Evolutionary conservation across 2,888 invertebrate species (phyloP).

Genomic region (Melieria crassipennis): DNA sequence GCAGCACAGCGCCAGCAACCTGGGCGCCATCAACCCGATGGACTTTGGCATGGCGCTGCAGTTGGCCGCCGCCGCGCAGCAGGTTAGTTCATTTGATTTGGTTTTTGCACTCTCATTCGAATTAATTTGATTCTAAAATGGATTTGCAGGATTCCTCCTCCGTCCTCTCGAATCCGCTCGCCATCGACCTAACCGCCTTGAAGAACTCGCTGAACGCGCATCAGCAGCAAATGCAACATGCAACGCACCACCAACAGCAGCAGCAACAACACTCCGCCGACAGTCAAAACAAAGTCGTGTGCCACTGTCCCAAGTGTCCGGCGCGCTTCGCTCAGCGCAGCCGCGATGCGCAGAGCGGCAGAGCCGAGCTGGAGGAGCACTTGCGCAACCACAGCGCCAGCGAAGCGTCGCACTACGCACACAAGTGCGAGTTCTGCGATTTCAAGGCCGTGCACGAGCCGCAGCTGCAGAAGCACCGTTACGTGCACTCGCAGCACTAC

Average conservation of each 20-base stretch:
- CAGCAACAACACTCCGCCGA: slow-evolving; percentile 66
- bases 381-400: slow-evolving; percentile 64
- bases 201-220: slow-evolving; percentile 41
- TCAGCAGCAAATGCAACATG: slow-evolving; percentile 12
- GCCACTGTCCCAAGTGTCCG: slow-evolving; percentile 85
- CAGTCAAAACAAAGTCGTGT: slow-evolving; percentile 67
- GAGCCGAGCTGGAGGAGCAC: slow-evolving; percentile 79
- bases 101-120: too few relatives aligned
- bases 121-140: not conserved
- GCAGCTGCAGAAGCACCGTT: slow-evolving; percentile 75
- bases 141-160: slow-evolving; percentile 28
- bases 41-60: slow-evolving; percentile 56
- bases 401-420: slow-evolving; percentile 49
- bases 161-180: slow-evolving; percentile 44
- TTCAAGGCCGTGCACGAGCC: slow-evolving; percentile 78
- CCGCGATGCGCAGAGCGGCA: slow-evolving; percentile 68
- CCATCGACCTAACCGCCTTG: slow-evolving; percentile 55
- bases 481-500: slow-evolving; percentile 82
- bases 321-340: slow-evolving; percentile 72
- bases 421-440: slow-evolving; percentile 80
- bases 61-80: slow-evolving; percentile 52
- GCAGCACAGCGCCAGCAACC: slow-evolving; percentile 43
- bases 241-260: slow-evolving; percentile 29
- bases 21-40: slow-evolving; percentile 40
- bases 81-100: slow-evolving; percentile 51